A percentile compares a stretch with the other conserved stretches of the same genome.
phyloP scores from a whole-genome alignment of 2,113 vertebrate genomes.

The Centropristis striata region DNA sequence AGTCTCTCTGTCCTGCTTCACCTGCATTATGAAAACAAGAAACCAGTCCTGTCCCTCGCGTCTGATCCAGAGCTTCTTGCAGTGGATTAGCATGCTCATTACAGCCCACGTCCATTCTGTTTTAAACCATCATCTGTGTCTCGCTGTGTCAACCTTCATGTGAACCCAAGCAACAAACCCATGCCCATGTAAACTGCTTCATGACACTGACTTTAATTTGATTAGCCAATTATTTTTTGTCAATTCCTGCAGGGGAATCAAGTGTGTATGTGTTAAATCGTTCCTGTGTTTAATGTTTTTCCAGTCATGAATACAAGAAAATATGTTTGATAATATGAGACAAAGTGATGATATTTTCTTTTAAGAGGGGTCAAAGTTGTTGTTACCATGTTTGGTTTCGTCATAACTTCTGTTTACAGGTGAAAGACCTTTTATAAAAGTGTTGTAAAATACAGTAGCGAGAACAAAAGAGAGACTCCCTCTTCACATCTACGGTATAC shows the following conservation, averaged over 20 bases:
- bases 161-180: slow-evolving; percentile 18
- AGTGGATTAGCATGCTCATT: slow-evolving; percentile 47
- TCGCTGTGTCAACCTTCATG: neutral
- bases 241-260: slow-evolving; percentile 1
- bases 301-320: neutral
- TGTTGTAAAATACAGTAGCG: slow-evolving; percentile 52
- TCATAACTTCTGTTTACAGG: slow-evolving; percentile 46
- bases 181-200: slow-evolving; percentile 12
- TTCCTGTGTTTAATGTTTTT: neutral
- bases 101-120: slow-evolving; percentile 28
- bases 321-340: neutral
- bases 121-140: neutral
- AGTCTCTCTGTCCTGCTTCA: neutral
- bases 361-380: slow-evolving; percentile 31
- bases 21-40: slow-evolving; percentile 21
- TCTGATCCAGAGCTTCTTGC: slow-evolving; percentile 28
- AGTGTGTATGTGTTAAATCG: neutral
- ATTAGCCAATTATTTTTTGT: slow-evolving; percentile 21
- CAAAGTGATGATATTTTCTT: slow-evolving; percentile 2
- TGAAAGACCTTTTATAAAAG: slow-evolving; percentile 45
- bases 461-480: slow-evolving; percentile 46
- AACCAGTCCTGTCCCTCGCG: slow-evolving; percentile 7
- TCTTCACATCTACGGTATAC: slow-evolving; percentile 54
- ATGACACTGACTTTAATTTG: slow-evolving; percentile 22
- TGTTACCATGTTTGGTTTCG: slow-evolving; percentile 1